phyloP scores from a whole-genome alignment of 2,888 invertebrate genomes.

The Cheilosia scutellata region DNA sequence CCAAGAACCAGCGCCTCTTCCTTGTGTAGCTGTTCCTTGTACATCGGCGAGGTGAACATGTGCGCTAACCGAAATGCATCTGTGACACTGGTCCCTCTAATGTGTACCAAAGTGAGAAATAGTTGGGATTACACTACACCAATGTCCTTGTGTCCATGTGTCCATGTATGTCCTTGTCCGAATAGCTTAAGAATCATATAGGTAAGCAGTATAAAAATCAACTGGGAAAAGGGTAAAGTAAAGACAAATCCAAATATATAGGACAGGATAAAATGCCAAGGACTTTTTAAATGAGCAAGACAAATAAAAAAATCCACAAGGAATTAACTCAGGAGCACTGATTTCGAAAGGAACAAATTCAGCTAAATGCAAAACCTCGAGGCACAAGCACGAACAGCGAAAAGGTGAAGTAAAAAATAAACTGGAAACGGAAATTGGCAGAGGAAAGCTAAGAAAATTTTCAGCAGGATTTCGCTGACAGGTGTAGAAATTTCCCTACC shows the following conservation, averaged over 20 bases:
- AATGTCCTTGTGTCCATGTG: slow-evolving; percentile 44
- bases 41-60: slow-evolving; percentile 51
- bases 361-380: slow-evolving; percentile 28
- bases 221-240: slow-evolving; percentile 2
- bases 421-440: slow-evolving; percentile 66
- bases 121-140: slow-evolving; percentile 35
- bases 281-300: slow-evolving; percentile 51
- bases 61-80: slow-evolving; percentile 43
- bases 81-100: slow-evolving; percentile 26
- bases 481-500: slow-evolving; percentile 68
- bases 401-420: slow-evolving; percentile 4
- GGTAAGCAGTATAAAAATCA: not conserved
- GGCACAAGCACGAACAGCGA: slow-evolving; percentile 13
- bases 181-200: slow-evolving; percentile 26
- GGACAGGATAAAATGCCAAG: slow-evolving; percentile 41
- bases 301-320: slow-evolving; percentile 31
- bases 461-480: slow-evolving; percentile 61
- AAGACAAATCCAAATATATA: slow-evolving; percentile 3
- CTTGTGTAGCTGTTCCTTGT: slow-evolving; percentile 10
- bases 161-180: slow-evolving; percentile 4
- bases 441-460: slow-evolving; percentile 58
- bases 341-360: slow-evolving; percentile 36
- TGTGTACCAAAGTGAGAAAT: slow-evolving; percentile 57
- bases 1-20: slow-evolving; percentile 15
- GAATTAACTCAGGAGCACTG: slow-evolving; percentile 51